Conservation (phyloP, 2,888 invertebrate genomes). For the Drosophila koepferae region DNA sequence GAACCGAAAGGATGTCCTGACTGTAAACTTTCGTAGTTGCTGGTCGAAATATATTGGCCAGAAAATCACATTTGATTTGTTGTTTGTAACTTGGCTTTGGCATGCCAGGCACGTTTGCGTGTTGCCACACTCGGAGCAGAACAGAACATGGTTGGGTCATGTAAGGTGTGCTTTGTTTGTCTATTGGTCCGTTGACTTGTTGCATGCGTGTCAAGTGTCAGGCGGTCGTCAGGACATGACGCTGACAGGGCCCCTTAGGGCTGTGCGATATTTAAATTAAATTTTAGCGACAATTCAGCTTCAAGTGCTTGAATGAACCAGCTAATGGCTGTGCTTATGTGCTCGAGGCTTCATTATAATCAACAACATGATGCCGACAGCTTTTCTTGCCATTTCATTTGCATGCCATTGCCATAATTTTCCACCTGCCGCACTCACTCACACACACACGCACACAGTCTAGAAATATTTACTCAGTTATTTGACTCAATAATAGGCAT, state of each 20-base stretch:
- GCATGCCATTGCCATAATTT: conserved; percentile 84
- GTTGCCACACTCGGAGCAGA: conserved; percentile 49
- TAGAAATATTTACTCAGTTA: conserved; percentile 77
- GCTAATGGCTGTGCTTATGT: conserved; percentile 22
- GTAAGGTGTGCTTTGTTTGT: conserved; percentile 58
- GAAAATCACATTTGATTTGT: conserved; percentile 79
- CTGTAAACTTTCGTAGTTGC: conserved; percentile 37
- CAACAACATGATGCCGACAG: conserved; percentile 15
- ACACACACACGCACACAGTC: neutral
- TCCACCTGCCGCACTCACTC: conserved; percentile 44
- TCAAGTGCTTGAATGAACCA: conserved; percentile 40
- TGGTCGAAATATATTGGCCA: conserved; percentile 68
- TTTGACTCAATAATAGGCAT: conserved; percentile 75
- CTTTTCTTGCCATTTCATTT: conserved; percentile 78
- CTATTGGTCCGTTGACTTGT: conserved; percentile 16
- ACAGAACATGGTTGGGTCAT: conserved; percentile 37
- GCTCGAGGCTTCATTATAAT: conserved; percentile 49
- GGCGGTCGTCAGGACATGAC: conserved; percentile 4
- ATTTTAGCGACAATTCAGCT: conserved; percentile 55
- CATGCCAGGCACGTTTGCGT: conserved; percentile 77
- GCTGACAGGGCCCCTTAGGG: conserved; percentile 25
- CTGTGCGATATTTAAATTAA: conserved; percentile 64
- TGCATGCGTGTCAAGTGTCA: conserved; percentile 53
- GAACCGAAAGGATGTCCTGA: conserved; percentile 67
- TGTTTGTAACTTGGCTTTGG: conserved; percentile 33